A percentile compares a stretch with the other conserved stretches of the same genome.
phyloP scores from a whole-genome alignment of 2,797 vertebrate genomes.

The Margarornis squamiger region DNA sequence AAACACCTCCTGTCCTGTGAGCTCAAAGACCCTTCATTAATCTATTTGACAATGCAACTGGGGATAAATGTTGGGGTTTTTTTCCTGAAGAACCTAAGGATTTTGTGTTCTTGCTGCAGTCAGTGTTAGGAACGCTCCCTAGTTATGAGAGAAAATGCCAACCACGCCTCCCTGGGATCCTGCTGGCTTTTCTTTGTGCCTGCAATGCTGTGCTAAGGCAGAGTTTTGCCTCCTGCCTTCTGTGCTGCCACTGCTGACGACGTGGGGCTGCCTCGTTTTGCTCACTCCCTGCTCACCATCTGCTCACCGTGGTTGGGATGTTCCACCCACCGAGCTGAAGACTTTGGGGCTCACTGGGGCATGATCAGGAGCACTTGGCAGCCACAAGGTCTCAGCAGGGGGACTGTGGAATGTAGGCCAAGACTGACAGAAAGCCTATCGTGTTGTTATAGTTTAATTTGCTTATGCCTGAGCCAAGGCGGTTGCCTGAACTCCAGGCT shows the following conservation, averaged over 20 bases:
- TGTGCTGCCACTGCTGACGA: background rate
- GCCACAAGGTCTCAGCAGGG: conserved; percentile 12
- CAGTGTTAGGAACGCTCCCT: background rate
- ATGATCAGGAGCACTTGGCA: conserved; percentile 33
- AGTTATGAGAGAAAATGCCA: background rate
- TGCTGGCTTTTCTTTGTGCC: background rate
- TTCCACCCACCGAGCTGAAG: conserved; percentile 19
- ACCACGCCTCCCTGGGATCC: background rate
- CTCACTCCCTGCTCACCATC: conserved; percentile 35
- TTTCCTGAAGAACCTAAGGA: background rate
- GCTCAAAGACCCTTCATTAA: background rate
- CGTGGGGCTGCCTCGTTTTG: background rate
- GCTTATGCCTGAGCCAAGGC: background rate
- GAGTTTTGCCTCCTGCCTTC: background rate
- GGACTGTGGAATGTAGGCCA: background rate
- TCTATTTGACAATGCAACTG: background rate
- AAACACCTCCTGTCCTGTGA: background rate
- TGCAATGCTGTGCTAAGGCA: background rate
- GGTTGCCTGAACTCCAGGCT: background rate
- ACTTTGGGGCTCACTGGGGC: conserved; percentile 30
- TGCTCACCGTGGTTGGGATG: background rate
- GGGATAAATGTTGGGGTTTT: background rate
- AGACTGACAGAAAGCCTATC: background rate
- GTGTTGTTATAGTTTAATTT: background rate
- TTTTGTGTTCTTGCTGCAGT: background rate